A percentile compares a stretch with the other conserved stretches of the same genome.
These are phyloP conservation scores for Pyrocoelia pectoralis DNA, from an alignment of 2,888 invertebrate species.

Conservation along the genomic window DNA sequence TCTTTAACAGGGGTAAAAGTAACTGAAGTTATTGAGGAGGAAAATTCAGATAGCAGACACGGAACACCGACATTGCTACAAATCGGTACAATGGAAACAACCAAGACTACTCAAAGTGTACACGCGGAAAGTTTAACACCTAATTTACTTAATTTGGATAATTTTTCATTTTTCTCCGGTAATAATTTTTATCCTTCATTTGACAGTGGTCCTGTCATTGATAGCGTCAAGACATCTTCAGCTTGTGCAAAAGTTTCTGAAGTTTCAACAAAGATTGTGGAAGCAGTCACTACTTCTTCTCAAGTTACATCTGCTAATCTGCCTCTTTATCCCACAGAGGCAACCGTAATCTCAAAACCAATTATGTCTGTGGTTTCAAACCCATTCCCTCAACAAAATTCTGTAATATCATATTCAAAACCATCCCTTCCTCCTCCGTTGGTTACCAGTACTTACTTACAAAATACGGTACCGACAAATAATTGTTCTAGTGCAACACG, in stretches of 20 bases:
- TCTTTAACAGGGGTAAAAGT: constrained; percentile 64
- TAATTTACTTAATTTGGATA: constrained; percentile 56
- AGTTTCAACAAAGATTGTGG: neutral
- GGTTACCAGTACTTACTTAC: neutral
- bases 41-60: constrained; percentile 60
- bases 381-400: constrained; percentile 16
- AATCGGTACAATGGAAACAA: constrained; percentile 59
- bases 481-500: constrained; percentile 16
- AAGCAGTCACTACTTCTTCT: neutral
- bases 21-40: constrained; percentile 64
- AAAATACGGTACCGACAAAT: neutral
- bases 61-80: constrained; percentile 60
- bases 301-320: neutral
- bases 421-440: neutral
- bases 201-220: constrained; percentile 26
- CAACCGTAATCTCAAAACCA: neutral
- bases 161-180: constrained; percentile 54
- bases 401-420: constrained; percentile 21
- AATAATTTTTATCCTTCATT: constrained; percentile 49
- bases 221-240: neutral
- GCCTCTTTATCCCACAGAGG: constrained; percentile 4
- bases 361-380: constrained; percentile 9
- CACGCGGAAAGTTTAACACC: constrained; percentile 51
- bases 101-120: constrained; percentile 51
- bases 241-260: constrained; percentile 7